Evolutionary conservation across 1,140 invertebrate genomes (phyloP), one percentile per base, ranked within the genome.

Genomic region (Goniozus legneri): DNA sequence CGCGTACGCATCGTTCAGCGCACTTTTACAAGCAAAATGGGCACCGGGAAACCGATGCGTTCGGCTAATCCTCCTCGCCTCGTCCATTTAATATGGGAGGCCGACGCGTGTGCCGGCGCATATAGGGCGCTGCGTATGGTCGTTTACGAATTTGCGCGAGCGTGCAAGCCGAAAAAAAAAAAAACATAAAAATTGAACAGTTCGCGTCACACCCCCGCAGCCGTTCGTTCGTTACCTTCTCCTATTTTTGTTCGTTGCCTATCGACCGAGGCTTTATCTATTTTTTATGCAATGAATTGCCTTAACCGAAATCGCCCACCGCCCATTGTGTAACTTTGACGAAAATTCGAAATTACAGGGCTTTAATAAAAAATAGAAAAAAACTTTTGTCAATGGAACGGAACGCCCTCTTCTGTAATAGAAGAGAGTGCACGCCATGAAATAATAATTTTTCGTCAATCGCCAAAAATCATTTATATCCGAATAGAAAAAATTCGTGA

Each of bases 11-110:
- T 50, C 38, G 31, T 27, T 44, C 30, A n/a, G 45, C 41, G 56
- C 52, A 59, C 52, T 65, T 61, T 62, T 61, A 55, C 53, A 61
- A 64, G 52, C 60, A 65, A 59, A 62, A 64, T 52, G 50, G 48
- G 40, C 13, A n/a, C n/a, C 49, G 39, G 52, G 54, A 45, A 22
- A 35, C 44, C 55, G 48, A 54, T 60, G 55, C 62, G 55, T 64
- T 62, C 50, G 47, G 54, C 63, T 65, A 65, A 65, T 65, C 63
- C 64, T 58, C 56, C 48, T 65, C 51, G 60, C 53, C 44, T 59
- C 56, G 61, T 56, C 59, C 57, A 67, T 67, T 65, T 67, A 67
- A 67, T 67, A 67, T 67, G 60, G 56, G n/a, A n/a, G n/a, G n/a
- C n/a, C n/a, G n/a, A n/a, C n/a, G n/a, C n/a, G n/a, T n/a, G n/a